Evolutionary conservation across 1,140 invertebrate genomes (phyloP).

Genomic region (Drosophila kanapiae): DNA sequence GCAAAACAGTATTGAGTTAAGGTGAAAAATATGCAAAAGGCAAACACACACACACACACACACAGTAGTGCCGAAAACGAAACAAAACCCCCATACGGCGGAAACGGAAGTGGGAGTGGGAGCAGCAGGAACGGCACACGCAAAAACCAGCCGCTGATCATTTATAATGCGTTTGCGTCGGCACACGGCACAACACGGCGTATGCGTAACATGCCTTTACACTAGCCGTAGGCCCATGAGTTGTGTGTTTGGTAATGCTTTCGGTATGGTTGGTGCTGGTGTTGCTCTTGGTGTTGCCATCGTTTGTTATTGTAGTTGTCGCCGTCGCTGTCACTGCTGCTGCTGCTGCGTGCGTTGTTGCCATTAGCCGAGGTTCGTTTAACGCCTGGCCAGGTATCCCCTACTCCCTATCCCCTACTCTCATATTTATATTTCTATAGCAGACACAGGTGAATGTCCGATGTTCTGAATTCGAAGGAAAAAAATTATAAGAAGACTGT

Average conservation of each 20-base stretch:
- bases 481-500: neutral
- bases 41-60: constrained; percentile 14
- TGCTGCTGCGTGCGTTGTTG: constrained; percentile 57
- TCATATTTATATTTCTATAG: neutral
- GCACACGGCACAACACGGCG: constrained; percentile 67
- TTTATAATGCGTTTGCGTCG: constrained; percentile 66
- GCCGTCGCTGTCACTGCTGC: constrained; percentile 17
- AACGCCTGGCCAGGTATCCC: constrained; percentile 56
- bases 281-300: constrained; percentile 14
- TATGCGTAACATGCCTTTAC: constrained; percentile 72
- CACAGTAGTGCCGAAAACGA: constrained; percentile 39
- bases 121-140: constrained; percentile 25
- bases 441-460: constrained; percentile 33
- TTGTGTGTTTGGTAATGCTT: constrained; percentile 57
- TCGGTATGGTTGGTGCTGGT: constrained; percentile 19
- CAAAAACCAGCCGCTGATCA: constrained; percentile 53
- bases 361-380: constrained; percentile 68
- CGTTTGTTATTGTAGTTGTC: constrained; percentile 8
- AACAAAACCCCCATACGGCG: constrained; percentile 10
- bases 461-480: constrained; percentile 6
- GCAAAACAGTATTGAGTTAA: constrained; percentile 51
- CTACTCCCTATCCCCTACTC: neutral
- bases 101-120: constrained; percentile 23
- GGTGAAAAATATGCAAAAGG: constrained; percentile 67
- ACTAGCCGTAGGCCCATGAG: constrained; percentile 38